Evolutionary conservation across 2,888 invertebrate genomes (phyloP).

Genomic region (Melinopterus prodromus): DNA sequence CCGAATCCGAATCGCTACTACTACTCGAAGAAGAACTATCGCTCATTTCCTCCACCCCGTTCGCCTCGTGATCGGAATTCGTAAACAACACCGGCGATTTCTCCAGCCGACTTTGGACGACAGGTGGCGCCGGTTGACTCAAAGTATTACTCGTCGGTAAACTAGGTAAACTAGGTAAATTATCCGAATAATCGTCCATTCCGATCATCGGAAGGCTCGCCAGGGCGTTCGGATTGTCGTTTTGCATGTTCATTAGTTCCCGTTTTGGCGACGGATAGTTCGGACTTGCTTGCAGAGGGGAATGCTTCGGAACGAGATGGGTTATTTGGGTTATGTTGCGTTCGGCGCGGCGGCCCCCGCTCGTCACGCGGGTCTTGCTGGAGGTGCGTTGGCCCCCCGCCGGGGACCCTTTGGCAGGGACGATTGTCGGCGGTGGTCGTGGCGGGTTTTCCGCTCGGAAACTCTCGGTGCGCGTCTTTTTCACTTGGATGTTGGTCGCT

Average conservation of each 20-base stretch:
- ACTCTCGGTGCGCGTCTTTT: conserved; percentile 80
- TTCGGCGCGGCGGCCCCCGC: conserved; percentile 55
- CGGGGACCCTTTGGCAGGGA: conserved; percentile 54
- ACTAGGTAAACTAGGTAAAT: no score
- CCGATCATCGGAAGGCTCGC: conserved; percentile 79
- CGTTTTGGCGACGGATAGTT: conserved; percentile 56
- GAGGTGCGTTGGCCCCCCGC: conserved; percentile 57
- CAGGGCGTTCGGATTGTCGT: conserved; percentile 69
- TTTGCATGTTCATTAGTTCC: conserved; percentile 49
- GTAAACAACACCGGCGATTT: conserved; percentile 44
- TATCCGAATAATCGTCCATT: conserved; percentile 66
- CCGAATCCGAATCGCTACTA: conserved; percentile 58
- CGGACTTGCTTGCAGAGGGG: conserved; percentile 69
- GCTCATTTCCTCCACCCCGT: conserved; percentile 56
- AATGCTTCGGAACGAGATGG: conserved; percentile 66
- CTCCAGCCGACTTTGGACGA: conserved; percentile 35
- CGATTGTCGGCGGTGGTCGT: conserved; percentile 14
- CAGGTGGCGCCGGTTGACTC: conserved; percentile 15
- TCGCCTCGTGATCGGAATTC: conserved; percentile 39
- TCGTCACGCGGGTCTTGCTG: conserved; percentile 58
- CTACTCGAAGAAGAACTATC: conserved; percentile 57
- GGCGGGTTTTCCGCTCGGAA: conserved; percentile 38
- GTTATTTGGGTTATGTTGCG: conserved; percentile 59
- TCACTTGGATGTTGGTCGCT: conserved; percentile 90
- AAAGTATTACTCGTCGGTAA: conserved; percentile 30